Percentiles rank a stretch among this genome's conserved stretches.
phyloP scores from a whole-genome alignment of 2,113 vertebrate genomes.

The Psilopogon haemacephalus region DNA sequence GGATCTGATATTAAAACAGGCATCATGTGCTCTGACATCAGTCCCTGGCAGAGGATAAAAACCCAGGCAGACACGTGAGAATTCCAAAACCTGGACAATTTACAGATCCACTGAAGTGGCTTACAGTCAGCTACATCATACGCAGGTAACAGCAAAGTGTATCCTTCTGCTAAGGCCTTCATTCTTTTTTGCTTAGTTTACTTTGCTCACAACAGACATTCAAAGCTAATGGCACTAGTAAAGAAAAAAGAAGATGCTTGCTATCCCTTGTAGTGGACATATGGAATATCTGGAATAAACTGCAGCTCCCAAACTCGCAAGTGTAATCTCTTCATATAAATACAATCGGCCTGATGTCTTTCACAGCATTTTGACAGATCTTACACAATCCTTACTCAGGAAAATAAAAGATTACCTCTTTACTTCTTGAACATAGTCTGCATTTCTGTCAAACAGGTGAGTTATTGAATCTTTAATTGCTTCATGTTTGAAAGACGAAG shows the following conservation, averaged over 20 bases:
- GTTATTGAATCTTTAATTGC: slow-evolving; percentile 93
- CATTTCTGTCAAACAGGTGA: slow-evolving; percentile 94
- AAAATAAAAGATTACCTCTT: slow-evolving; percentile 85
- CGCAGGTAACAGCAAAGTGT: neutral
- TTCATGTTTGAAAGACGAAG: slow-evolving; percentile 94
- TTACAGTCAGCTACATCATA: neutral
- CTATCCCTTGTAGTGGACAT: neutral
- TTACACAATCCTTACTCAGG: neutral
- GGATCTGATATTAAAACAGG: neutral
- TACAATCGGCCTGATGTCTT: neutral
- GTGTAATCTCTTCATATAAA: neutral
- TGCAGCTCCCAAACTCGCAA: neutral
- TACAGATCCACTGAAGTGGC: neutral
- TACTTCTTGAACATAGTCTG: slow-evolving; percentile 95
- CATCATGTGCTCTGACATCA: neutral
- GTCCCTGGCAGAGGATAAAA: slow-evolving; percentile 36
- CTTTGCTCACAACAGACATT: neutral
- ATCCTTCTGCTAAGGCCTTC: neutral
- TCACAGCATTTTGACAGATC: neutral
- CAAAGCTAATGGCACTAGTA: neutral
- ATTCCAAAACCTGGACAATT: neutral
- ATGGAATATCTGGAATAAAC: neutral
- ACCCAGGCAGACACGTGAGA: neutral
- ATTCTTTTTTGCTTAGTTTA: neutral
- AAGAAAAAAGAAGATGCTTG: neutral